Conservation (phyloP, 2,888 invertebrate genomes). For the Entomobrya proxima region DNA sequence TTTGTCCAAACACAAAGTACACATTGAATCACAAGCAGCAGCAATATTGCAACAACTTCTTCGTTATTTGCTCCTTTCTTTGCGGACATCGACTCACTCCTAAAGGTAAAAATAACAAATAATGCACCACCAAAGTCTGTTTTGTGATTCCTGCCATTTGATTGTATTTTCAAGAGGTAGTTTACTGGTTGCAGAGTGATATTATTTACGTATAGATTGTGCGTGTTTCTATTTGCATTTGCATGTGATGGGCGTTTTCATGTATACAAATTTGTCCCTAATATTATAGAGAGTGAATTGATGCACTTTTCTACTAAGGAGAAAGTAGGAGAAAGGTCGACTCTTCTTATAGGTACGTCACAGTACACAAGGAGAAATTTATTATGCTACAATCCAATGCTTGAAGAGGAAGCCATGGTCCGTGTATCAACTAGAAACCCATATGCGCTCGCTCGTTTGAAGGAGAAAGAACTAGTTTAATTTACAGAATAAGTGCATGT, state of each 20-base stretch:
- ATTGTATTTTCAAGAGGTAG: slow-evolving; percentile 21
- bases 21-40: slow-evolving; percentile 22
- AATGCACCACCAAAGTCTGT: slow-evolving; percentile 9
- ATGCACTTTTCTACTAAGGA: background rate
- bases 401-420: no score
- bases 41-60: background rate
- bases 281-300: background rate
- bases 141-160: slow-evolving; percentile 29
- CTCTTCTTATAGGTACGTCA: background rate
- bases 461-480: slow-evolving; percentile 8
- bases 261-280: background rate
- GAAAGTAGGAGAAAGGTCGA: background rate
- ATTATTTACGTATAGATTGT: background rate
- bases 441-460: background rate
- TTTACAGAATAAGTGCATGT: slow-evolving; percentile 37
- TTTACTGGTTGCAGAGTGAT: background rate
- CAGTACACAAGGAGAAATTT: background rate
- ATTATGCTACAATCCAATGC: no score
- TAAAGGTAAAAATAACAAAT: slow-evolving; percentile 36
- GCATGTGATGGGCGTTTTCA: background rate
- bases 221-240: slow-evolving; percentile 21
- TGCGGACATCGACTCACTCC: background rate
- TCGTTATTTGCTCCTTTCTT: background rate
- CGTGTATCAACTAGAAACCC: no score
- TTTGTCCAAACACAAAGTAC: slow-evolving; percentile 16